Base-by-base conservation (phyloP, 2,113 vertebrate genomes). In the Hippocampus guttulatus region DNA sequence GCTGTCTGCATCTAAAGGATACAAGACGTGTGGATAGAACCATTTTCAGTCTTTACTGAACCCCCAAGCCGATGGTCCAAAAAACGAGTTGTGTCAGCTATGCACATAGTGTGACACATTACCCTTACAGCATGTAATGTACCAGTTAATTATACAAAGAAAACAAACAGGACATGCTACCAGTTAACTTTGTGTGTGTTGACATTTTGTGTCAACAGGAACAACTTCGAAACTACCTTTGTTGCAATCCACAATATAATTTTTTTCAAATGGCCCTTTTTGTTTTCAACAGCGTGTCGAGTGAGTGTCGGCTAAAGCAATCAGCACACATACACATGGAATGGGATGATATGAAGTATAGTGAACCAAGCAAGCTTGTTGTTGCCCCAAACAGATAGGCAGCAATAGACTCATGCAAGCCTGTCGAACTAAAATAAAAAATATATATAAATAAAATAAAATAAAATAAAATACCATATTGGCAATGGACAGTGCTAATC, bases 21-120 rank as follows among this genome's bases (percentile, higher is more conserved):
- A 78, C 67, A 78, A 76, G 81, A 88, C 82, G 84, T 81, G 77
- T 78, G 81, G 67, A 84, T 84, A 70, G 79, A 66, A 51, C 11
- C 63, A 61, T 21, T 40, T 80, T 81, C 62, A 68, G 60, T 67
- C 67, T 71, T 41, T 2, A 47, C 0, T 43, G 58, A 78, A 38
- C 33, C 38, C 70, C 75, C 33, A 38, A 61, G 76, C 71, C 79
- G 75, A 78, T 18, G 66, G 70, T 81, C 77, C 80, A 71, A 75
- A 64, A 23, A n/a, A 21, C 52, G 4, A 33, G 27, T 20, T 61
- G 3, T 38, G 58, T 18, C 58, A 61, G 58, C 15, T 18, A 61
- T 2, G 16, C 27, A 61, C 33, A 18, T 8, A 33, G 27, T 33
- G 27, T 33, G 58, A 18, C 27, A 61, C 27, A 16, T 18, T 33